Evolutionary conservation across 2,797 vertebrate species (phyloP), one percentile per base, ranked within the genome.

Genomic region (Bradypodion pumilum): DNA sequence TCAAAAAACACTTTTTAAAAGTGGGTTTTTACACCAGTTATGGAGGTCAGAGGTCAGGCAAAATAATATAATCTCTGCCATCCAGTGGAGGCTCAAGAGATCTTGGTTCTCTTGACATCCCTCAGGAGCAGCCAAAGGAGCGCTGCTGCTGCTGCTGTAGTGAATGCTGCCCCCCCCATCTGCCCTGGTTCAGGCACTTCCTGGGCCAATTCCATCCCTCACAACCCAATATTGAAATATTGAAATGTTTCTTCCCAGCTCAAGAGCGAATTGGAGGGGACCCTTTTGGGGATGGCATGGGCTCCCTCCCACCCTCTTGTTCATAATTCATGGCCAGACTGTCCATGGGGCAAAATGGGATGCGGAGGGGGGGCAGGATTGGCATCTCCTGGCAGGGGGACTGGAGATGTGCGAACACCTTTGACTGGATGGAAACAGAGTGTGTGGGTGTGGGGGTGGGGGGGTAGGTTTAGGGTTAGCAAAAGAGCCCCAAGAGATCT

Each of bases 151-250:
- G 15, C 23, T 7, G 12, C 65, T 0, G 32, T 0, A 13, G 65
- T n/a, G 16, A 15, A 12, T 1, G n/a, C 65, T 35, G 27, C 32
- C 65, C 29, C 32, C 63, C 63, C 1, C 25, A 4, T 7, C 69
- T 40, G 60, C 49, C 49, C 60, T 60, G 0, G 1, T 42, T 16
- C 76, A 10, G 1, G 0, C 4, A 37, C 12, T 87, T 87, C 82
- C 87, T 87, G 78, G 85, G 84, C 81, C 86, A 78, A 88, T 91
- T 79, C 2, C 56, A 2, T 2, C 52, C 25, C 42, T 89, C n/a
- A n/a, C n/a, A n/a, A n/a, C n/a, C n/a, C n/a, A n/a, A n/a, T n/a
- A n/a, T n/a, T n/a, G n/a, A n/a, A n/a, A n/a, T 85, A 88, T 78
- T 88, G 87, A 77, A 86, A 62, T 0, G 1, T 66, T 5, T 1